Percentiles rank a stretch among this genome's conserved stretches.
Conservation (phyloP, 2,888 invertebrate genomes). For the Pyrochroa serraticornis region DNA sequence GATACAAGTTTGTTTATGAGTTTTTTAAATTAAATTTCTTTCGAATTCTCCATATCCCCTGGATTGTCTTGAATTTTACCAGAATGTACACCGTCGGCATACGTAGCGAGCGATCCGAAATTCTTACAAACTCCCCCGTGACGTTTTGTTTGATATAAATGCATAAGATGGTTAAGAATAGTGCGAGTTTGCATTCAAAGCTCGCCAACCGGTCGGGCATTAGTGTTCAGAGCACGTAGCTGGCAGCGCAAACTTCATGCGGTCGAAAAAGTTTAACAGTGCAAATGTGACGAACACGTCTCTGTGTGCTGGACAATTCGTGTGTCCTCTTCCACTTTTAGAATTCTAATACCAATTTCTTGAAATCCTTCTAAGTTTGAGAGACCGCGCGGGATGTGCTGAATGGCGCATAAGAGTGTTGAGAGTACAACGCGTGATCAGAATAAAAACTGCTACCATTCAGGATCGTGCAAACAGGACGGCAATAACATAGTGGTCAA, state of each 20-base stretch:
- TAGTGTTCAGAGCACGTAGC: slow-evolving; percentile 41
- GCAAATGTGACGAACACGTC: slow-evolving; percentile 46
- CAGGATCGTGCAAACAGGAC: slow-evolving; percentile 45
- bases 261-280: slow-evolving; percentile 47
- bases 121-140: not conserved
- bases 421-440: slow-evolving; percentile 47
- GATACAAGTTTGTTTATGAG: slow-evolving; percentile 2
- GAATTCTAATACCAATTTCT: slow-evolving; percentile 46
- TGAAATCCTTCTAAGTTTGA: slow-evolving; percentile 42
- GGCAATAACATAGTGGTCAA: slow-evolving; percentile 55
- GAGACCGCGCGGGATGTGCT: slow-evolving; percentile 47
- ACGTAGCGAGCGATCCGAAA: not conserved
- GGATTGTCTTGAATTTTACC: not conserved
- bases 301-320: slow-evolving; percentile 44
- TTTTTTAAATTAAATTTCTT: not conserved
- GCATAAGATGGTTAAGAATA: no score
- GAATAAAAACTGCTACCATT: slow-evolving; percentile 44
- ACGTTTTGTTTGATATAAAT: no score
- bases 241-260: slow-evolving; percentile 43
- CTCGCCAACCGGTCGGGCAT: slow-evolving; percentile 3
- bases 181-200: not conserved
- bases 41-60: not conserved
- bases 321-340: slow-evolving; percentile 40
- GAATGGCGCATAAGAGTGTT: slow-evolving; percentile 47
- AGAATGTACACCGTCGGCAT: not conserved